Evolutionary conservation across 2,888 invertebrate genomes (phyloP), one percentile per base, ranked within the genome.

Genomic region (Rotaria sp.): DNA sequence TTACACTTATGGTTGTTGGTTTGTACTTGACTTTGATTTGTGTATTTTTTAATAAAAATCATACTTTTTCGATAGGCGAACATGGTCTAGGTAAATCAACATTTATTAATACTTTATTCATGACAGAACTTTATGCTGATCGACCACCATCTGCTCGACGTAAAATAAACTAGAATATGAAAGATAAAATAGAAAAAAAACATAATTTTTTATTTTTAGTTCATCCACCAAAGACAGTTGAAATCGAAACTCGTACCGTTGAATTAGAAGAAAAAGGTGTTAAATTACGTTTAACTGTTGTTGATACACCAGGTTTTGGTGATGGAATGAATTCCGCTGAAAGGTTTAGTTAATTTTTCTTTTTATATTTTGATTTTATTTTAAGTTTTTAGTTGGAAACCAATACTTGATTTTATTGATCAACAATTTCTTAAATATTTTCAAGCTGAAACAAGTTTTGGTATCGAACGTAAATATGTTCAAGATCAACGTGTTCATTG

Each of bases 401-500:
- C 75, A 67, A 86, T 86, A 30, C 35, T 74, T 41, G 86, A 86
- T 24, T 86, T 85, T 52, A 85, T 86, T 52, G 86, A 86, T 85
- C 57, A 86, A 26, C 86, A 86, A 55, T 85, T 86, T 84, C 52
- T 59, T 10, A 57, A 52, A 26, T 86, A 85, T 41, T 86, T 55
- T 85, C 41, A 52, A 59, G 85, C 85, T 3, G 86, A 86, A 52
- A 86, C 85, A 18, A 57, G 84, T 26, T 84, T 57, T 45, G 85
- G 85, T 45, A 93, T 97, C 84, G 97, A 98, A 92, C 94, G 97
- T 84, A 94, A 96, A 88, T 96, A 97, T 91, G 97, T 98, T 89
- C 94, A 96, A 87, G 97, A 98, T 92, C 97, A 96, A 92, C 94
- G 97, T 90, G 96, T 98, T 89, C 97, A 98, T 91, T 97, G 97